Evolutionary conservation across 2,113 vertebrate genomes (phyloP).

Genomic region (Peucedramus taeniatus): DNA sequence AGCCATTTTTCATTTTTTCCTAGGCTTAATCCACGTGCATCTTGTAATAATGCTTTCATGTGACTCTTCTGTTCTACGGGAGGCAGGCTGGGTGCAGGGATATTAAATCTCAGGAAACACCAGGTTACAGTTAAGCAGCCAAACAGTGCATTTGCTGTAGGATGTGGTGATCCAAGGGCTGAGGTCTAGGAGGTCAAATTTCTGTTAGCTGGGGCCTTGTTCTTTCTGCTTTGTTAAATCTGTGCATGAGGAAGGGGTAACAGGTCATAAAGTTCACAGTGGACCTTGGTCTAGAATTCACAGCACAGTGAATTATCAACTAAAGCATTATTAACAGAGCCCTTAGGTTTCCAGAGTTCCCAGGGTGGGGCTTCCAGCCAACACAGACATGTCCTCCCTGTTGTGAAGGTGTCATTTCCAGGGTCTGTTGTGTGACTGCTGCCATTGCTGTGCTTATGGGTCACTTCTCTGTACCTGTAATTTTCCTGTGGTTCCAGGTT

Average conservation of each 20-base stretch:
- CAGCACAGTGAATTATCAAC: neutral
- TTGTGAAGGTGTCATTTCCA: neutral
- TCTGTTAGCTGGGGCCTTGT: neutral
- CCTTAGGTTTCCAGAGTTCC: neutral
- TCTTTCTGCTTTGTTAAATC: neutral
- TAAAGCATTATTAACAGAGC: neutral
- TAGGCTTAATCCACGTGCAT: neutral
- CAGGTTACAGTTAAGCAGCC: neutral
- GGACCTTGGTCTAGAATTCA: neutral
- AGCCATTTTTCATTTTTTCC: neutral
- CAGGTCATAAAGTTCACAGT: neutral
- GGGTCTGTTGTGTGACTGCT: neutral
- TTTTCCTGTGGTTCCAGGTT: conserved; percentile 70
- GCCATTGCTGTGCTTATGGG: neutral
- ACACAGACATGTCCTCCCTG: neutral
- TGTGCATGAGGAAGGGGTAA: neutral
- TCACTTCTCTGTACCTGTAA: neutral
- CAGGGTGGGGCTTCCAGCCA: neutral
- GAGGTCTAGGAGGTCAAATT: neutral
- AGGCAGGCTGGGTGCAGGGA: neutral
- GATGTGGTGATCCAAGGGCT: neutral
- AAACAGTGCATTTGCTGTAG: neutral
- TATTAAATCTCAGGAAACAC: neutral
- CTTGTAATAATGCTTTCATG: neutral
- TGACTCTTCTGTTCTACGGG: neutral